These are phyloP conservation scores for Bilobella aurantiaca DNA, from an alignment of 1,140 invertebrate species.

Conservation along the genomic window DNA sequence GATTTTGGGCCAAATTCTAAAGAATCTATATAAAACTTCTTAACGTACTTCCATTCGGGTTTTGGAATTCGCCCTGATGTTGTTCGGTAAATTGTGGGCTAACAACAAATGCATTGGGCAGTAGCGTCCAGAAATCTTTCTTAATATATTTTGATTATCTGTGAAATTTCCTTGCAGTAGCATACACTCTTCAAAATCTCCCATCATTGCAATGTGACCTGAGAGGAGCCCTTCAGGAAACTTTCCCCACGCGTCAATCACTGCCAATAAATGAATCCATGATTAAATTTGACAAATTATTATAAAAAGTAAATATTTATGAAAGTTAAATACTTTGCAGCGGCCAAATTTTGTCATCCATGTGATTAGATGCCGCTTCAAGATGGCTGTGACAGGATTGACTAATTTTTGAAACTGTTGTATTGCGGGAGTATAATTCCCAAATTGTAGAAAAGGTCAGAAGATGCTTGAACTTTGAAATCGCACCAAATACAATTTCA, in stretches of 20 bases:
- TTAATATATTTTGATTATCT: neutral
- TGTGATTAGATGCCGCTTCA: neutral
- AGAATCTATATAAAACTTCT: neutral
- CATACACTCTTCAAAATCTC: slow-evolving; percentile 59
- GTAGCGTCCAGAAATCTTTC: neutral
- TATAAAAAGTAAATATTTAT: neutral
- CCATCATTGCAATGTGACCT: slow-evolving; percentile 58
- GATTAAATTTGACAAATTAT: no score
- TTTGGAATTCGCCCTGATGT: neutral
- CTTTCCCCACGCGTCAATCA: slow-evolving; percentile 60
- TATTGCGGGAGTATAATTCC: neutral
- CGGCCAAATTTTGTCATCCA: neutral
- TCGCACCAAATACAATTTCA: no score
- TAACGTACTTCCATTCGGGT: neutral
- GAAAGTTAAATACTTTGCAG: neutral
- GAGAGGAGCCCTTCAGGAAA: slow-evolving; percentile 54
- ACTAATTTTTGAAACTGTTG: neutral
- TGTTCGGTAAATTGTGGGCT: neutral
- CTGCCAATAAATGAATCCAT: slow-evolving; percentile 37
- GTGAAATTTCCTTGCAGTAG: slow-evolving; percentile 43
- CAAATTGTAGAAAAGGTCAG: neutral
- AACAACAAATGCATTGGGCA: slow-evolving; percentile 2
- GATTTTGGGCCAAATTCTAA: neutral
- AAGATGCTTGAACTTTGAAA: neutral
- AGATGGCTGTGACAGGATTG: neutral